Conservation (phyloP, 2,113 vertebrate genomes). For the Brachyistius frenatus region DNA sequence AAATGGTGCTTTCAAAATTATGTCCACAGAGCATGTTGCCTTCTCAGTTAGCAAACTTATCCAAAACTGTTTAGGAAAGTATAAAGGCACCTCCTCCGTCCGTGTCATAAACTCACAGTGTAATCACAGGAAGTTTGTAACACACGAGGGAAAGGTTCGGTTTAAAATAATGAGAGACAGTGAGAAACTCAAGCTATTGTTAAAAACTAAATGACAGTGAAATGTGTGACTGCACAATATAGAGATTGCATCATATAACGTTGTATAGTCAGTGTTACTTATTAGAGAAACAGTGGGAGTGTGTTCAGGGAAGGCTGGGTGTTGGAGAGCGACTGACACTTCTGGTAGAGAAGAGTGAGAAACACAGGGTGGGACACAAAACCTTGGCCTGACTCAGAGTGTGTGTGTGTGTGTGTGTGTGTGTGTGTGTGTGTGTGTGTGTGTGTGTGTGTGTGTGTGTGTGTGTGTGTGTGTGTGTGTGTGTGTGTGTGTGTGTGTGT, state of each 20-base stretch:
- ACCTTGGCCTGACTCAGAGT: slow-evolving; percentile 12
- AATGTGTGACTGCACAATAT: background rate
- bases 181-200: slow-evolving; percentile 28
- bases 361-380: slow-evolving; percentile 15
- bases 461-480: background rate
- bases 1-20: slow-evolving; percentile 28
- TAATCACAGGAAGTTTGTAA: slow-evolving; percentile 43
- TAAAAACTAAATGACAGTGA: slow-evolving; percentile 21
- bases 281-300: slow-evolving; percentile 60
- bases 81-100: slow-evolving; percentile 34
- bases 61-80: background rate
- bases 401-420: slow-evolving; percentile 8
- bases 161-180: slow-evolving; percentile 11
- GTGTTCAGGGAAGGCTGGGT: slow-evolving; percentile 43
- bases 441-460: slow-evolving; percentile 23
- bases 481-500: slow-evolving; percentile 3
- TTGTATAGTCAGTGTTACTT: slow-evolving; percentile 40
- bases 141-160: slow-evolving; percentile 20
- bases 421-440: too few relatives aligned
- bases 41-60: slow-evolving; percentile 32
- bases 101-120: slow-evolving; percentile 28
- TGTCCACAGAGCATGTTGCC: slow-evolving; percentile 15
- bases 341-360: background rate
- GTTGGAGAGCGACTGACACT: slow-evolving; percentile 49
- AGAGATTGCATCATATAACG: slow-evolving; percentile 42